Evolutionary conservation across 2,113 vertebrate species (phyloP).

Genomic region (Thamnophis sirtalis): DNA sequence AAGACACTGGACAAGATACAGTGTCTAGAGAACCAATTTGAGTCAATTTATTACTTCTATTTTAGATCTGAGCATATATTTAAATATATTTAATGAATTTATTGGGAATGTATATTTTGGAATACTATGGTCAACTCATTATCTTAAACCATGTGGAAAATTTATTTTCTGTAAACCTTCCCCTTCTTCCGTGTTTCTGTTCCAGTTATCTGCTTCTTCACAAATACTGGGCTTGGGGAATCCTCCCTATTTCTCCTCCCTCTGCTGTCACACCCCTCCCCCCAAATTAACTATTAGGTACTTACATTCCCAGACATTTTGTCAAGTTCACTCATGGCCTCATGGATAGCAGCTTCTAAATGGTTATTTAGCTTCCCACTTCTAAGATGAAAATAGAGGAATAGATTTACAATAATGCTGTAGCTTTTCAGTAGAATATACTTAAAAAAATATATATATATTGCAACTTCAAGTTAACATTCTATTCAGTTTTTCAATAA

Average conservation of each 20-base stretch:
- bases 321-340: constrained; percentile 97
- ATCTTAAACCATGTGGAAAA: background rate
- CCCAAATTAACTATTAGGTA: constrained; percentile 47
- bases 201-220: background rate
- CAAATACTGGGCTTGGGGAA: background rate
- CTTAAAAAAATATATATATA: background rate
- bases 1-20: background rate
- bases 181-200: background rate
- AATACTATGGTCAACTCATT: background rate
- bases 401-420: background rate
- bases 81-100: background rate
- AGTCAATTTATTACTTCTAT: background rate
- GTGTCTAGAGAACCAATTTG: background rate
- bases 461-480: background rate
- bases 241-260: background rate
- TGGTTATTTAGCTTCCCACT: constrained; percentile 96
- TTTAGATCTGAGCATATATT: background rate
- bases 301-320: constrained; percentile 98
- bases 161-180: background rate
- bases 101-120: background rate
- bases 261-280: background rate
- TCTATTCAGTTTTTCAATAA: background rate
- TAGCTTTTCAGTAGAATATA: background rate
- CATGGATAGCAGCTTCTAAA: constrained; percentile 99
- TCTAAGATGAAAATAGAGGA: constrained; percentile 67